Evolutionary conservation across 2,113 vertebrate genomes (phyloP), one percentile per base, ranked within the genome.

Genomic region (Anthoscopus minutus): DNA sequence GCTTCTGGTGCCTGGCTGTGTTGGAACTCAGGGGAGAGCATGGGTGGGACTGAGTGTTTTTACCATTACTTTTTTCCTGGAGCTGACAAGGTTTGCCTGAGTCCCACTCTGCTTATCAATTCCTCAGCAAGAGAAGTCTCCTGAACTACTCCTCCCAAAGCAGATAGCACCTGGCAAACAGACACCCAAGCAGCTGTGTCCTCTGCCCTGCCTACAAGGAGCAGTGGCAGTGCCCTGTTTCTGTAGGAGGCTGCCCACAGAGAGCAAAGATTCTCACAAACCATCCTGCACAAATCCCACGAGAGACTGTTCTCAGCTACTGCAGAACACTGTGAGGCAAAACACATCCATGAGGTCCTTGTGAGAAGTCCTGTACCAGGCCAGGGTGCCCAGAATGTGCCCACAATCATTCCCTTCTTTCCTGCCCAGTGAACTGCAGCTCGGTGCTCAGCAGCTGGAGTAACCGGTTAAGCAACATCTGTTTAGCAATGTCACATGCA

Each of bases 11-110:
- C 23, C 58, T 35, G 48, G 27, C 72, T 65, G 4, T 4, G 7
- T 27, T 4, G 27, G 21, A 47, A 47, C 35, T 56, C 5, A 1
- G 44, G 17, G 19, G 16, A n/a, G 30, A 71, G 42, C 48, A 24
- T 4, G 13, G 11, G 7, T 54, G 31, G 42, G 9, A 62, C 40
- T n/a, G 40, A 24, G 30, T 8, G 19, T 9, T 85, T 33, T 19
- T 44, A 24, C 23, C 4, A 1, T 0, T 2, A 13, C 17, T 27
- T 37, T 45, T 45, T 44, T 35, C 19, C 21, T 8, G 3, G 24
- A 66, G 56, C 37, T 38, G n/a, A 51, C 27, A 44, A 35, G 50
- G 42, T 44, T 56, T 51, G 9, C 60, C 45, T 0, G 8, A 54
- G n/a, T 40, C 47, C 14, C 13, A 57, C 16, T 23, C 42, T 13